Conservation (phyloP, 2,888 invertebrate species). For the Lepidonotus clava region DNA sequence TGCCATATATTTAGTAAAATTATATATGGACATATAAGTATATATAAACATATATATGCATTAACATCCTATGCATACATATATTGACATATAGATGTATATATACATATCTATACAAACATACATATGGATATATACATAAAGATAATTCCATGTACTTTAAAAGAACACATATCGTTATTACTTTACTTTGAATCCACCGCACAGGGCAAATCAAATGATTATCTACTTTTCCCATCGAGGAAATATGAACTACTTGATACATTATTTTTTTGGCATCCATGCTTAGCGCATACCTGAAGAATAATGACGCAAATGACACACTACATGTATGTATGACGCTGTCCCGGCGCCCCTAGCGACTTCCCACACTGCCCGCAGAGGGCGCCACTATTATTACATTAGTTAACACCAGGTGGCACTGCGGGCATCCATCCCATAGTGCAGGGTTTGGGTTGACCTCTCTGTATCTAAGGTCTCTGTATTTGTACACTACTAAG, state of each 20-base stretch:
- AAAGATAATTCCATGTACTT: background rate
- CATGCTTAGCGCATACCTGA: background rate
- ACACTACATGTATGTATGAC: background rate
- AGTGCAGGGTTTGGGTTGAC: too few species aligned
- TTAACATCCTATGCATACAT: conserved; percentile 16
- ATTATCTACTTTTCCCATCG: background rate
- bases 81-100: background rate
- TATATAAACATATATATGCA: background rate
- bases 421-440: too few species aligned
- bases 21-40: background rate
- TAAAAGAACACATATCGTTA: conserved; percentile 30
- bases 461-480: too few species aligned
- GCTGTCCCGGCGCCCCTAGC: background rate
- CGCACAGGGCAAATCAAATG: background rate
- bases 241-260: background rate
- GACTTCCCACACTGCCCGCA: background rate
- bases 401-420: background rate
- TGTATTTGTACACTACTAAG: too few species aligned
- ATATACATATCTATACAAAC: background rate
- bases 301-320: background rate
- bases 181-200: conserved; percentile 19
- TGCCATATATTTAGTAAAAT: too few species aligned
- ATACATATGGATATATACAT: background rate
- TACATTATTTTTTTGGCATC: conserved; percentile 13
- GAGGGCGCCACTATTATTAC: background rate